phyloP scores from a whole-genome alignment of 2,888 invertebrate genomes.

The Subacronicta megacephala region DNA sequence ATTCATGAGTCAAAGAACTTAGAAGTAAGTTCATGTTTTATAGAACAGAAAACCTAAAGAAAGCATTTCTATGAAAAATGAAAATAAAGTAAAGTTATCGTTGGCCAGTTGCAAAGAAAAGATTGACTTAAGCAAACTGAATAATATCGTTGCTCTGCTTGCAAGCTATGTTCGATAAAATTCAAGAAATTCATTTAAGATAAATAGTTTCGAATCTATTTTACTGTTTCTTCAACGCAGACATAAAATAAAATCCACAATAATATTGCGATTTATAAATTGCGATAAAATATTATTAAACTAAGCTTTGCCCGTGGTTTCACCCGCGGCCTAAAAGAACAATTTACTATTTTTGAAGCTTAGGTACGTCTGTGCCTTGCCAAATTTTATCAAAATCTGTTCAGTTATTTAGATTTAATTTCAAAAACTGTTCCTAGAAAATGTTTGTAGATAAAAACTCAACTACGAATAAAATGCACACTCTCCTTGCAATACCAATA shows the following conservation, averaged over 20 bases:
- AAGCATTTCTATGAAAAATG: conserved; percentile 17
- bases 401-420: no score
- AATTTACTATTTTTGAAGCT: no score
- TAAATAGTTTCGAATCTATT: conserved; percentile 19
- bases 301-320: no score
- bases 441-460: conserved; percentile 9
- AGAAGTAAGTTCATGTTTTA: conserved; percentile 37
- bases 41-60: conserved; percentile 26
- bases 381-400: no score
- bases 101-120: conserved; percentile 35
- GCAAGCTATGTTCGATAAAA: conserved; percentile 37
- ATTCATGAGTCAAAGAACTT: conserved; percentile 19
- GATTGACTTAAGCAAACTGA: conserved; percentile 29
- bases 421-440: conserved; percentile 5
- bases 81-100: conserved; percentile 32
- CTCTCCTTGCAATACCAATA: conserved; percentile 42
- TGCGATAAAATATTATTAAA: no score
- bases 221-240: conserved; percentile 1
- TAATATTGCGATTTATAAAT: neutral
- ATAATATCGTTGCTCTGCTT: conserved; percentile 20
- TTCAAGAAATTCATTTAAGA: conserved; percentile 18
- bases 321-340: no score
- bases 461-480: conserved; percentile 21
- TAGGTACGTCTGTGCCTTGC: no score
- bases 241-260: neutral